These are phyloP conservation scores for Clupea harengus DNA, from an alignment of 2,113 vertebrate genomes.

Conservation along the genomic window DNA sequence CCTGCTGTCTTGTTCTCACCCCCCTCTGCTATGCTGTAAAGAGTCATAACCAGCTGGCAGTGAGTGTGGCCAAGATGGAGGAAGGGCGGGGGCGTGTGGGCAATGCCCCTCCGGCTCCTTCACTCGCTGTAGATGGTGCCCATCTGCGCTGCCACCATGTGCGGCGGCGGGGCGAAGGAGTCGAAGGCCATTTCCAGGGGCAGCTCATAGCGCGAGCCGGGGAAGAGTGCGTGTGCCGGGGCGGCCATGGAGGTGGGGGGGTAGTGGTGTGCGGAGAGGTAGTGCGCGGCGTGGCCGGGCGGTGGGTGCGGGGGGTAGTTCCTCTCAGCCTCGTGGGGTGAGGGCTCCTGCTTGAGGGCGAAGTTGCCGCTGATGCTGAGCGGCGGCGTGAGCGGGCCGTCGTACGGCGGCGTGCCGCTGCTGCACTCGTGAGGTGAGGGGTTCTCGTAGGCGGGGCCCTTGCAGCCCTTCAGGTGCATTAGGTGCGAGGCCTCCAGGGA, in stretches of 20 bases:
- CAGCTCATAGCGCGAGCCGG: constrained; percentile 80
- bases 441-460: constrained; percentile 78
- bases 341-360: constrained; percentile 89
- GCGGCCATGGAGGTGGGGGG: constrained; percentile 63
- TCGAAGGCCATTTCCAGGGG: constrained; percentile 89
- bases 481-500: constrained; percentile 85
- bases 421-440: constrained; percentile 79
- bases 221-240: constrained; percentile 80
- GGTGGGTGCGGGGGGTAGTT: constrained; percentile 66
- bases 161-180: constrained; percentile 73
- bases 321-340: constrained; percentile 84
- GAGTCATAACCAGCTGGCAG: not conserved
- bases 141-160: constrained; percentile 78
- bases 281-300: constrained; percentile 61
- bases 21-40: not conserved
- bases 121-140: constrained; percentile 84
- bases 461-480: constrained; percentile 88
- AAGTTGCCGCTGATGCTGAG: constrained; percentile 93
- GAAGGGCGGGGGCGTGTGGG: not conserved
- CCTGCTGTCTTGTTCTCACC: not conserved
- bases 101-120: not conserved
- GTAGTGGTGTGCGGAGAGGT: constrained; percentile 72
- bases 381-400: constrained; percentile 89
- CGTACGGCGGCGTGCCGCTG: constrained; percentile 83
- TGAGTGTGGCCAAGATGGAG: not conserved